Evolutionary conservation across 2,113 vertebrate species (phyloP), one percentile per base, ranked within the genome.

Genomic region (Catharus fuscescens): DNA sequence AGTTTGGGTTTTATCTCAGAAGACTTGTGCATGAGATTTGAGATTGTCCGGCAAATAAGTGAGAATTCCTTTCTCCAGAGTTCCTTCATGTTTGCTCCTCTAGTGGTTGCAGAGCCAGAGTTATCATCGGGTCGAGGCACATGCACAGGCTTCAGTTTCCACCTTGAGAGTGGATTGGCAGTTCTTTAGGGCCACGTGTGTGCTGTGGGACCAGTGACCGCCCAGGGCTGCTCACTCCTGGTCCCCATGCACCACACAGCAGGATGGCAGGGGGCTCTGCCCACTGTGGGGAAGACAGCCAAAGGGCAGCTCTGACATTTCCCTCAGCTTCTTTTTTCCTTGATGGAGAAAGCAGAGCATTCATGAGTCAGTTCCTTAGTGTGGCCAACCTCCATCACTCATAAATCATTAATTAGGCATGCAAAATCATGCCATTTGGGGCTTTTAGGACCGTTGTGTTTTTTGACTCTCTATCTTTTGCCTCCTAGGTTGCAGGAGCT

Each of bases 321-420:
- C 52, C 26, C 34, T 92, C 59, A 23, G 24, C 53, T 79, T 31
- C 54, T 86, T 65, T 94, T 91, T 92, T 12, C 40, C 72, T 88
- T 93, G 56, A 71, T 78, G 90, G 69, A 94, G 92, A 94, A 96
- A 93, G 59, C 88, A 86, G 64, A 88, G 59, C 40, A 40, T 88
- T 90, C 47, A 66, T 64, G 92, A 96, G 64, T 90, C 92, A 94
- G 72, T 74, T 88, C 44, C 31, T 56, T 59, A 40, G 42, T 18
- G 12, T n/a, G 94, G 90, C 87, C 81, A 94, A 50, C 36, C 38
- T 89, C 34, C 0, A 4, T 83, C 87, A 53, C 53, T 95, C 82
- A 69, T 71, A 90, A 95, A 65, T 92, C 6, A 26, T 34, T 64
- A 92, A 84, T 3, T 87, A 34, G 48, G 18, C 48, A 64, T 64